Base-by-base conservation (phyloP, 2,797 vertebrate genomes). In the Lacerta bilineata region DNA sequence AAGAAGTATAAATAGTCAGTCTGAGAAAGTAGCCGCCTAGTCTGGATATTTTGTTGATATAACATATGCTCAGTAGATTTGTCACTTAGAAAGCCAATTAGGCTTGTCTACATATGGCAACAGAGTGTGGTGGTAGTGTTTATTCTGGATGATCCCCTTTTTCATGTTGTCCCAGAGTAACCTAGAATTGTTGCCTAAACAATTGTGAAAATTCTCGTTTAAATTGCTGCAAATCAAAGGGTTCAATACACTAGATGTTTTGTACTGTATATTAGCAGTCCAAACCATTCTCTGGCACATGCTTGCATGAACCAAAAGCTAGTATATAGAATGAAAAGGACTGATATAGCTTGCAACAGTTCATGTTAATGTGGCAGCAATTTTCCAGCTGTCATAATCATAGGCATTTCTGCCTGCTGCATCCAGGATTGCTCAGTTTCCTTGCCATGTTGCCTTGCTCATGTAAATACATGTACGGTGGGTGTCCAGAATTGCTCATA, bases 381-480 rank as follows among this genome's bases (percentile, higher is more conserved):
- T 75, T 84, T 66, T n/a, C 59, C 77, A 76, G 59, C 43, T 80
- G 50, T 89, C 69, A 75, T n/a, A 66, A 15, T n/a, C 15, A 17
- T 50, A 29, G 15, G 55, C 39, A 50, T 87, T 85, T n/a, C 68
- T 80, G 29, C n/a, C 39, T 46, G 77, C 55, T 50, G 27, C 20
- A 66, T 55, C 39, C 17, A 11, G 46, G 8, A 46, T 71, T 61
- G 74, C 25, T 46, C 33, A 39, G 25, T 66, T 80, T 61, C 23
- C 41, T 33, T 72, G 69, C 69, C 33, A 17, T 50, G 75, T 79
- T 71, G 41, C 27, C n/a, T 79, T 69, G 18, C 55, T 43, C 46
- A 33, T 79, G 23, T 36, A 71, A 55, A 55, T 78, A 36, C 7
- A 78, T 80, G 20, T 55, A 27, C 9, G 33, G 7, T 20, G 17